Evolutionary conservation across 2,113 vertebrate genomes (phyloP), one percentile per base, ranked within the genome.

Genomic region (Lepisosteus oculatus): DNA sequence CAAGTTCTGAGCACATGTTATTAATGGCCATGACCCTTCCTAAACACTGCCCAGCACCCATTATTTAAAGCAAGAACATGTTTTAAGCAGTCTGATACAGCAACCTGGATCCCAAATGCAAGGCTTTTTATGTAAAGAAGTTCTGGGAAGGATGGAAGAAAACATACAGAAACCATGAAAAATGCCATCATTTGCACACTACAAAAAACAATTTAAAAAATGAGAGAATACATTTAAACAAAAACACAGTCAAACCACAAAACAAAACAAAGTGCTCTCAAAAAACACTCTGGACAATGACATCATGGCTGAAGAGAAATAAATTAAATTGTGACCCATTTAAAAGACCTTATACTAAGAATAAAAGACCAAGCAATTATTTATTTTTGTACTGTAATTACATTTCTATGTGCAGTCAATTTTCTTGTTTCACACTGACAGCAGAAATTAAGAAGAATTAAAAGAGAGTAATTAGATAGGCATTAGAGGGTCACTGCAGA

Each of bases 121-220:
- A 68, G 74, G 56, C 63, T 71, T 70, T 73, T 71, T 65, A 51
- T 73, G 45, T 77, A 64, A 73, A 67, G 74, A 80, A 47, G 74
- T 86, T 81, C 76, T 72, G 74, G 71, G 72, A 77, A 77, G 77
- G 80, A 73, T 79, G 47, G 12, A 47, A 62, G 57, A 71, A 75
- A 51, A 51, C 9, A 75, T 78, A 79, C 70, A 65, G 77, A 80
- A 84, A 78, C 80, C 82, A 80, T 77, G 78, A 78, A 61, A 51
- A 6, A 82, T 57, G 74, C 77, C 77, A 80, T 82, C 80, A 89
- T 88, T 87, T 85, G 74, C 70, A 88, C 83, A 86, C 85, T 80
- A 89, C 90, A 90, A 87, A 82, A 84, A 81, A 76, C 88, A 85
- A 89, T 87, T 86, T 84, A 72, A 83, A 78, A 78, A 73, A 88